Base-by-base conservation (phyloP, 2,797 vertebrate species). In the Phyllotis vaccarum region DNA sequence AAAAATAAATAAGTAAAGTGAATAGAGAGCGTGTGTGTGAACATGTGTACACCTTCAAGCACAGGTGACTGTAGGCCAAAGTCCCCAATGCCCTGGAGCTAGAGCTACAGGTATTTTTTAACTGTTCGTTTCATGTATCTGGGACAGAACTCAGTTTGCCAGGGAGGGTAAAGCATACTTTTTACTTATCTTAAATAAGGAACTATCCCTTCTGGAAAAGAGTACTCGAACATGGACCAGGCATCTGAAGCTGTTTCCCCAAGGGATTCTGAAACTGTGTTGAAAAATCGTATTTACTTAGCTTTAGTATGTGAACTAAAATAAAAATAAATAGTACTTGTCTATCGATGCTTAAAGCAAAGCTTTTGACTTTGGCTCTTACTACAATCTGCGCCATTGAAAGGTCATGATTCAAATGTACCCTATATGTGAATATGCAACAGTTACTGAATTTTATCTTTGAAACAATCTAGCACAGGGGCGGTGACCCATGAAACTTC, bases 381-480 rank as follows among this genome's bases (percentile, higher is more conserved):
- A 86, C 64, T 94, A 93, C 93, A 90, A 54, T 31, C 60, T 37
- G 5, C 21, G 56, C 10, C 66, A 85, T 66, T 95, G 52, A 90
- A 83, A 93, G 60, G 34, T 86, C 70, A n/a, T 11, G n/a, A 29
- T 37, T 85, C 17, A 86, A 79, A 56, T 82, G 68, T 6, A 86
- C 46, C 85, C 46, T 90, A 58, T 76, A 49, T 22, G 27, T 22
- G 27, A 52, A 16, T 90, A 19, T 5, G 66, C 1, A 46, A 40
- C 19, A 95, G 87, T 91, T 86, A 46, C 34, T 95, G 49, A 52
- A 70, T n/a, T 96, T 68, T 95, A 83, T 54, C 83, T 90, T 79
- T 87, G 83, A 92, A 86, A 80, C 62, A 56, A 75, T 29, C 43
- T 76, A 92, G 58, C 40, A 34, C 9, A 90, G 86, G 82, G 72